phyloP scores from a whole-genome alignment of 2,888 invertebrate genomes.

The Nineta flava region DNA sequence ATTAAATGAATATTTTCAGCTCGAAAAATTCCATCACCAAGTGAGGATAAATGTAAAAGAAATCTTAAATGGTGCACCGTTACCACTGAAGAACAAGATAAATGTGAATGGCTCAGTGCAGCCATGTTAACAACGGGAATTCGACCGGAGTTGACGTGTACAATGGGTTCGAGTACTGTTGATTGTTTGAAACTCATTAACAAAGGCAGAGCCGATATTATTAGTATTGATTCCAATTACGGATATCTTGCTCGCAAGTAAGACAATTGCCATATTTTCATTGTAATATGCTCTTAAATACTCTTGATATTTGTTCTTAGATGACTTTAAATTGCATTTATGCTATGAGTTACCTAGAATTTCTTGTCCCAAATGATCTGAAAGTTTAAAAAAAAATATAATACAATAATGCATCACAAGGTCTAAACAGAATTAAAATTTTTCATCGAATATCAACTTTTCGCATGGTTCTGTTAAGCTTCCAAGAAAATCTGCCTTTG shows the following conservation, averaged over 20 bases:
- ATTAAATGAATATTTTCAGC: conserved; percentile 11
- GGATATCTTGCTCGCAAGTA: conserved; percentile 46
- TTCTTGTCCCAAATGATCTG: too few relatives aligned
- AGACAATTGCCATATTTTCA: conserved; percentile 18
- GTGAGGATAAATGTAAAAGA: conserved; percentile 10
- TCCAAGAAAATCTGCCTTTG: too few relatives aligned
- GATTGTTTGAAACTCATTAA: conserved; percentile 38
- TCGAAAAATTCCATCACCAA: conserved; percentile 13
- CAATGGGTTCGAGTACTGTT: conserved; percentile 28
- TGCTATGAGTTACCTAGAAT: too few relatives aligned
- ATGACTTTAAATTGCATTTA: too few relatives aligned
- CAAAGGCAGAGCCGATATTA: conserved; percentile 35
- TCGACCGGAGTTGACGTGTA: conserved; percentile 39
- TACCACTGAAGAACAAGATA: conserved; percentile 32
- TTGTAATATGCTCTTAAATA: too few relatives aligned
- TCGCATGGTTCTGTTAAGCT: too few relatives aligned
- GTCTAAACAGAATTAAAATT: too few relatives aligned
- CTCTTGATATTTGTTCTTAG: too few relatives aligned
- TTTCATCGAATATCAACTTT: too few relatives aligned
- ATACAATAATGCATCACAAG: too few relatives aligned
- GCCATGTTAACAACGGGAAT: conserved; percentile 39
- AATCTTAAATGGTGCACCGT: conserved; percentile 43
- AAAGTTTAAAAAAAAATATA: too few relatives aligned
- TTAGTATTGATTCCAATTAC: conserved; percentile 43
- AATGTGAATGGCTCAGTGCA: conserved; percentile 42